Conservation (phyloP, 2,113 vertebrate genomes). For the Boleophthalmus pectinirostris region DNA sequence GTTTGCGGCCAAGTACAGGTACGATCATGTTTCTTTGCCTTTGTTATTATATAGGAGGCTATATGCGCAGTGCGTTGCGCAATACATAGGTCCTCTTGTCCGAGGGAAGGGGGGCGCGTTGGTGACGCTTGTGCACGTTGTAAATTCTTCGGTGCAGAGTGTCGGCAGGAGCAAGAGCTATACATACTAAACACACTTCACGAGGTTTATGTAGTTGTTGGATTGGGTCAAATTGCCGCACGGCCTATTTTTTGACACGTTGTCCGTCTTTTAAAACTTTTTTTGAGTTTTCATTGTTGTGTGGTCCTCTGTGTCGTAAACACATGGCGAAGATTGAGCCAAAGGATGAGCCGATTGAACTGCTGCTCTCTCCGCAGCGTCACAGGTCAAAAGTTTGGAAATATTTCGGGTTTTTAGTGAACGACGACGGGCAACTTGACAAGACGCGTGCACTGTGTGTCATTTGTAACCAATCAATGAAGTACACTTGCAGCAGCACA, state of each 20-base stretch:
- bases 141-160: neutral
- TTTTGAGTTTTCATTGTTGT: neutral
- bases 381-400: neutral
- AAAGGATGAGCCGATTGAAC: neutral
- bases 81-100: neutral
- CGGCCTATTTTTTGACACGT: neutral
- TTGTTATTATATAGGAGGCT: too few relatives aligned
- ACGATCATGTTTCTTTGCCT: constrained; percentile 1
- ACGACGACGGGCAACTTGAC: neutral
- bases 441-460: neutral
- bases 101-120: neutral
- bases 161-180: neutral
- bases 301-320: neutral
- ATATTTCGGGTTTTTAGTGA: neutral
- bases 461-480: neutral
- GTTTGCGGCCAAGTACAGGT: constrained; percentile 39
- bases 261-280: neutral
- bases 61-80: neutral
- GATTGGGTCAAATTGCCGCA: neutral
- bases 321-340: neutral
- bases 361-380: neutral
- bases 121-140: neutral
- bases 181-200: neutral
- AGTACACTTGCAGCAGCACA: neutral
- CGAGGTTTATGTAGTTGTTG: neutral